phyloP scores from a whole-genome alignment of 1,140 invertebrate species.

The Andrena cerasifolii region DNA sequence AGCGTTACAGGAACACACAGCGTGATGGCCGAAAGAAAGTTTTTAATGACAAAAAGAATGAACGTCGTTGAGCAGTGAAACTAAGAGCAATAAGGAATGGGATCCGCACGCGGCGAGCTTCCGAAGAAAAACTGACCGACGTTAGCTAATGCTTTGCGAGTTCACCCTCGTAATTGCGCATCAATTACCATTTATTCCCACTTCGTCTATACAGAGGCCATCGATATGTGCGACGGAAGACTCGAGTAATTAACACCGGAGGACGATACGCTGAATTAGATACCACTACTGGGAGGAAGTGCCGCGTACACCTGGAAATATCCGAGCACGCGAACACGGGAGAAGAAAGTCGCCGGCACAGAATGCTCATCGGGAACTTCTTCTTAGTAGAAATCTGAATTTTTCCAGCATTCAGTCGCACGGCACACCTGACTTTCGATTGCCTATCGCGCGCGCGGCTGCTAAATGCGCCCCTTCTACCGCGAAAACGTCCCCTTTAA shows the following conservation, averaged over 20 bases:
- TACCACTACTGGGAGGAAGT: not conserved
- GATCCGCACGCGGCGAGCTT: not conserved
- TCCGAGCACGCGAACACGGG: slow-evolving; percentile 41
- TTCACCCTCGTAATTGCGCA: not conserved
- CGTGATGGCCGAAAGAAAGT: slow-evolving; percentile 37
- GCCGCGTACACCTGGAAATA: slow-evolving; percentile 19
- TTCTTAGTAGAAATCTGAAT: slow-evolving; percentile 59
- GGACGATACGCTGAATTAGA: not conserved
- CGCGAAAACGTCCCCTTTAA: not conserved
- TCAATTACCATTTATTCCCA: not conserved
- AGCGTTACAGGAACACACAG: slow-evolving; percentile 12
- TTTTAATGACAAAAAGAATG: slow-evolving; percentile 34
- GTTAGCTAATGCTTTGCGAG: not conserved
- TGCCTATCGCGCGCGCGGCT: not conserved
- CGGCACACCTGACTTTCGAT: slow-evolving; percentile 43
- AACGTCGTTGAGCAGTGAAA: slow-evolving; percentile 24
- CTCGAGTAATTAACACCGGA: not conserved
- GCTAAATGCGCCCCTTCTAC: not conserved
- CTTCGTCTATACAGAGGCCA: too few relatives aligned
- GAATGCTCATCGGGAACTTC: slow-evolving; percentile 59
- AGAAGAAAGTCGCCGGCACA: slow-evolving; percentile 69
- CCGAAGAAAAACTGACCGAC: not conserved
- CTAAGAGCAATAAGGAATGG: slow-evolving; percentile 8
- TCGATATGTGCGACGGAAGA: not conserved
- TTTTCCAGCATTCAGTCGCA: slow-evolving; percentile 49